Conservation (phyloP, 2,888 invertebrate genomes). For the Drosophila nr. medialis region DNA sequence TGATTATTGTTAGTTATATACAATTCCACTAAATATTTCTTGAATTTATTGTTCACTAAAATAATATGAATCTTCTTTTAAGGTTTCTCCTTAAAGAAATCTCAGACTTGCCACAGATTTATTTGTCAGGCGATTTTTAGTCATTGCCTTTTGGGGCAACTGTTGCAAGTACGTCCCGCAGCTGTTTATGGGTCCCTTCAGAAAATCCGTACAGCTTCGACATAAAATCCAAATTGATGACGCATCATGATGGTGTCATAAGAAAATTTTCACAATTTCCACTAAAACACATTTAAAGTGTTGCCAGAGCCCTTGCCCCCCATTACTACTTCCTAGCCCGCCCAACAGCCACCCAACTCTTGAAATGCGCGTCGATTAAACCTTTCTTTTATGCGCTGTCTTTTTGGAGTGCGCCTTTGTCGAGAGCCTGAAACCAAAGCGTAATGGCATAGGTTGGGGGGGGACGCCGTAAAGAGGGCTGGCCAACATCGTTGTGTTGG, state of each 20-base stretch:
- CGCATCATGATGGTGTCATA: slow-evolving; percentile 68
- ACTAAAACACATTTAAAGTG: slow-evolving; percentile 70
- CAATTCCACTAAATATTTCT: background rate
- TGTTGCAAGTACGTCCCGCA: slow-evolving; percentile 36
- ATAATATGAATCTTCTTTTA: background rate
- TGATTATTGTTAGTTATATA: background rate
- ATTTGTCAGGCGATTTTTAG: slow-evolving; percentile 19
- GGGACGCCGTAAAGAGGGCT: slow-evolving; percentile 12
- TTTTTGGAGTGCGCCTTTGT: slow-evolving; percentile 62
- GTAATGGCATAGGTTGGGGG: background rate
- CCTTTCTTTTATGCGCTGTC: slow-evolving; percentile 75
- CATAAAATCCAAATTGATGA: slow-evolving; percentile 72
- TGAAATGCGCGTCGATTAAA: slow-evolving; percentile 75
- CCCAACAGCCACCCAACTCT: slow-evolving; percentile 12
- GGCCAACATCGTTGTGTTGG: slow-evolving; percentile 59
- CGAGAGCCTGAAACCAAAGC: slow-evolving; percentile 44
- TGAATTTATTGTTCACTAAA: background rate
- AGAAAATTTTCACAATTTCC: slow-evolving; percentile 71
- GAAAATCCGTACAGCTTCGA: slow-evolving; percentile 24
- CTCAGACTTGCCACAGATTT: slow-evolving; percentile 10
- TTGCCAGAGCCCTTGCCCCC: slow-evolving; percentile 12
- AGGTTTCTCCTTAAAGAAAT: background rate
- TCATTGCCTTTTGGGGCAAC: slow-evolving; percentile 31
- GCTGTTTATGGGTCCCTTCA: slow-evolving; percentile 53
- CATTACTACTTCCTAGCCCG: background rate